Percentiles rank a stretch among this genome's conserved stretches.
Evolutionary conservation across 1,140 invertebrate genomes (phyloP).

Genomic region (Bombus pyrosoma): DNA sequence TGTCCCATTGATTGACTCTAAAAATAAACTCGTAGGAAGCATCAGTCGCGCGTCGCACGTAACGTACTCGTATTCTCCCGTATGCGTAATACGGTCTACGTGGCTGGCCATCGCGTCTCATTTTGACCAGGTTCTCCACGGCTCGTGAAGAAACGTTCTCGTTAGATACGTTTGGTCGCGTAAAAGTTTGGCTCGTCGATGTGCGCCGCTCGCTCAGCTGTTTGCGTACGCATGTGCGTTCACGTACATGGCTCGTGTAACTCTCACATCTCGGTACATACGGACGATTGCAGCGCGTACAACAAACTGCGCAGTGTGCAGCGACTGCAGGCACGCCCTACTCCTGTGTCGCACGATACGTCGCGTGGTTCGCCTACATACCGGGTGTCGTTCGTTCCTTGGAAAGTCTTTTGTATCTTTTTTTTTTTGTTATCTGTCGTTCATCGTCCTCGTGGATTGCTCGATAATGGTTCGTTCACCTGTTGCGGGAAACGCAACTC

Average conservation of each 20-base stretch:
- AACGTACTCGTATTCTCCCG: no score
- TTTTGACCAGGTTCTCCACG: slow-evolving; percentile 4
- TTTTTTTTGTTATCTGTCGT: neutral
- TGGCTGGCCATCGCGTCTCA: no score
- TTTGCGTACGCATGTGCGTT: slow-evolving; percentile 41
- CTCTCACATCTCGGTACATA: slow-evolving; percentile 41
- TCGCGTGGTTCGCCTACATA: slow-evolving; percentile 71
- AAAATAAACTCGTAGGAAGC: neutral
- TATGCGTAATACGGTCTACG: neutral
- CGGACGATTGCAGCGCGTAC: slow-evolving; percentile 76
- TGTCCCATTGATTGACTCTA: neutral
- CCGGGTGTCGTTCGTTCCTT: slow-evolving; percentile 60
- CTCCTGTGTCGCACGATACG: slow-evolving; percentile 77
- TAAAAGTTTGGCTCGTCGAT: neutral
- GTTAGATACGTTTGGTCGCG: neutral
- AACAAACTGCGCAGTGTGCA: slow-evolving; percentile 81
- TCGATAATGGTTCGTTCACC: slow-evolving; percentile 54
- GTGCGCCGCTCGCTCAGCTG: neutral
- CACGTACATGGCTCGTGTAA: slow-evolving; percentile 40
- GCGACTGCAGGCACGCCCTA: slow-evolving; percentile 79
- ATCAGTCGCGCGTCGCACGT: neutral
- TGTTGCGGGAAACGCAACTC: slow-evolving; percentile 25
- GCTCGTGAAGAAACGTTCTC: slow-evolving; percentile 4
- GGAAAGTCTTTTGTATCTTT: slow-evolving; percentile 21
- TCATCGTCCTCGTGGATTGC: neutral